Evolutionary conservation across 2,113 vertebrate genomes (phyloP), one percentile per base, ranked within the genome.

Genomic region (Octodon degus): DNA sequence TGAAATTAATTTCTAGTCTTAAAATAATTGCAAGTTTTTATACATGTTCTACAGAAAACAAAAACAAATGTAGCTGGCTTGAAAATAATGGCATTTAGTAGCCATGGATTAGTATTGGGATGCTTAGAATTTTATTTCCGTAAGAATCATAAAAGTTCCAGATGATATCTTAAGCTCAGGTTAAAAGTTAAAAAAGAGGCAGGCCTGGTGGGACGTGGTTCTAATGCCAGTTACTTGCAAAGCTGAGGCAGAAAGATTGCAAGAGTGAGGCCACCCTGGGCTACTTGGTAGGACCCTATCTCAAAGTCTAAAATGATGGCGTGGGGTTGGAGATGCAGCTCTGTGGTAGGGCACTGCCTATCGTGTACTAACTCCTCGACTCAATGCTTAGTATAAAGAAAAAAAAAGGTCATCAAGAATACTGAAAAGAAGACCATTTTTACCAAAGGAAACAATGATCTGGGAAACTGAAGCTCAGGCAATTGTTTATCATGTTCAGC

Each of bases 11-110:
- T 87, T 84, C 9, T 47, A 94, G 85, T 94, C 62, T 82, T 79
- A 82, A 94, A 96, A 76, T 76, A 88, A 74, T 79, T 81, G 22
- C 47, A 62, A 90, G 19, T 40, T 94, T 94, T 72, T 55, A 77
- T 77, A 50, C 34, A 60, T 34, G 30, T 58, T 90, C 19, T 85
- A 7, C 55, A 87, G 55, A 88, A 93, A 74, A 67, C 43, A 72
- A 81, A 85, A 27, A 53, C n/a, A 65, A 81, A 60, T 40, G 53
- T 34, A 74, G 22, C 3, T 85, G 55, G 2, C 10, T 20, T 50
- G 22, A 79, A 72, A 86, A 62, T 20, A 95, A 25, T 53, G 5
- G 24, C 2, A 67, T 34, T 55, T 53, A 30, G 47, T 24, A 93
- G 34, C 8, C 62, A 19, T 72, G 10, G 17, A 30, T 32, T 47